A percentile compares a stretch with the other conserved stretches of the same genome.
Evolutionary conservation across 2,113 vertebrate species (phyloP).

Genomic region (Notarius lentiginosus): DNA sequence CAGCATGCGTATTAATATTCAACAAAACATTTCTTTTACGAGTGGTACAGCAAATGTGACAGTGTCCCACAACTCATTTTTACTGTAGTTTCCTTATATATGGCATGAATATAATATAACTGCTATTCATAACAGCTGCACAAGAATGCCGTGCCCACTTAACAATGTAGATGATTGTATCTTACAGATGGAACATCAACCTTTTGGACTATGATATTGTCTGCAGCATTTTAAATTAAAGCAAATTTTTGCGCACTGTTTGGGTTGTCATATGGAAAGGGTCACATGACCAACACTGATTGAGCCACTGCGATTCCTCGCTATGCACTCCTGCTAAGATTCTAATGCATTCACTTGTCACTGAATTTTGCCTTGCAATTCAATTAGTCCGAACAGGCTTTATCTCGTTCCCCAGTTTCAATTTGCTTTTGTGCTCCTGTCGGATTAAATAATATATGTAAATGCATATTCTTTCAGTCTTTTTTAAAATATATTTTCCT

Average conservation of each 20-base stretch:
- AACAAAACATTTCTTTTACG: background rate
- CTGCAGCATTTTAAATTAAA: constrained; percentile 15
- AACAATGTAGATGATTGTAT: background rate
- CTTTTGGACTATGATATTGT: background rate
- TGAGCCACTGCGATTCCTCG: constrained; percentile 30
- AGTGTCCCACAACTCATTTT: background rate
- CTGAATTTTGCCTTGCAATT: constrained; percentile 30
- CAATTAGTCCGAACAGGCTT: constrained; percentile 26
- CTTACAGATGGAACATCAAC: background rate
- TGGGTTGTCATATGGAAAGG: constrained; percentile 17
- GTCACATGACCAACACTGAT: constrained; percentile 18
- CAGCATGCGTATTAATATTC: background rate
- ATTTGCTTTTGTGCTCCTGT: constrained; percentile 23
- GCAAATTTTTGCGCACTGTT: constrained; percentile 22
- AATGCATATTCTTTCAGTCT: background rate
- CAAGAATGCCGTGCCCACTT: background rate
- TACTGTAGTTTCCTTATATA: background rate
- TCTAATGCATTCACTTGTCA: constrained; percentile 22
- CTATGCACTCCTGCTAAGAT: constrained; percentile 23
- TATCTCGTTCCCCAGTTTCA: constrained; percentile 7
- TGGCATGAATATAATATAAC: background rate
- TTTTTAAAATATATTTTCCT: background rate
- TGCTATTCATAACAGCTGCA: background rate
- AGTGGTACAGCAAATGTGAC: background rate
- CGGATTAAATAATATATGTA: constrained; percentile 19